phyloP scores from a whole-genome alignment of 1,140 invertebrate species.

The Neodiprion lecontei region DNA sequence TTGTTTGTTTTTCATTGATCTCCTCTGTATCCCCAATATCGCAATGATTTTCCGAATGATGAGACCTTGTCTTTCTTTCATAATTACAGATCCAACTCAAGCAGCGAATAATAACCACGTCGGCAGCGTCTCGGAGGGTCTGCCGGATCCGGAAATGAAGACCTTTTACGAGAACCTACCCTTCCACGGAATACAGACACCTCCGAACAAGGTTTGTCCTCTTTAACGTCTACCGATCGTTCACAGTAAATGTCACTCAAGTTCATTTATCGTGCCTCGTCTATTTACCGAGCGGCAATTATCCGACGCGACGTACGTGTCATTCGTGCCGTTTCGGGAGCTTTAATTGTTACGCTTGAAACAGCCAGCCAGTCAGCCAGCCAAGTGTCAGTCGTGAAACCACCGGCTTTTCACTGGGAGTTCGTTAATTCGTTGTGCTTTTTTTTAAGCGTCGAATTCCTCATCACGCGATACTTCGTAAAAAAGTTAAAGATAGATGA shows the following conservation, averaged over 20 bases:
- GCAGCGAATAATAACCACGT: slow-evolving; percentile 55
- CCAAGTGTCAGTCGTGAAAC: neutral
- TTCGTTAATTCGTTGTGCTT: too few species aligned
- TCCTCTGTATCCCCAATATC: neutral
- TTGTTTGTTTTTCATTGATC: neutral
- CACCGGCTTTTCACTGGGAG: too few species aligned
- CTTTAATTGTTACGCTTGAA: neutral
- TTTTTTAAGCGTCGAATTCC: too few species aligned
- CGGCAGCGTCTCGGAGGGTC: slow-evolving; percentile 56
- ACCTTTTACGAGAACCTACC: slow-evolving; percentile 93
- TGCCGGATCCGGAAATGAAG: slow-evolving; percentile 62
- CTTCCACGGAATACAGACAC: slow-evolving; percentile 89
- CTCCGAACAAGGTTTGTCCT: slow-evolving; percentile 83
- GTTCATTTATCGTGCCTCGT: neutral
- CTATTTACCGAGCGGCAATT: neutral
- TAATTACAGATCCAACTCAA: slow-evolving; percentile 58
- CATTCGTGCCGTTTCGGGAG: neutral
- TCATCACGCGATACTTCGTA: too few species aligned
- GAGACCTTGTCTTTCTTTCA: neutral
- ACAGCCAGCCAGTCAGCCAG: neutral
- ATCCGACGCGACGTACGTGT: neutral
- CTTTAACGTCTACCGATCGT: neutral
- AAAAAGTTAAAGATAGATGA: too few species aligned
- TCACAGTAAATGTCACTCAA: neutral
- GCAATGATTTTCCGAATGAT: too few species aligned